phyloP scores from a whole-genome alignment of 1,140 invertebrate species.

The Ooceraea biroi region DNA sequence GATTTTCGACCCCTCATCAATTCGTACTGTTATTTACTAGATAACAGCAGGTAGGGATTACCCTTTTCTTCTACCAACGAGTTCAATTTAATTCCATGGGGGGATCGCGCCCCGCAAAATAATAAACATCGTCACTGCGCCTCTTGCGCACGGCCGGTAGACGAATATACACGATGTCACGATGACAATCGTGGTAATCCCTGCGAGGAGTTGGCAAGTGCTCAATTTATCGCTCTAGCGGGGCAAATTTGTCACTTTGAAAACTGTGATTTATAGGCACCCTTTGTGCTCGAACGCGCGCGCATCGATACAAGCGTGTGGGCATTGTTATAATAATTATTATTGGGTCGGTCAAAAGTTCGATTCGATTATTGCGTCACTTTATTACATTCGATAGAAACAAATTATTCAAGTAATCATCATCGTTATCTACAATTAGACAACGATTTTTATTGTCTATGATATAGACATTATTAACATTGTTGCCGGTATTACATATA shows the following conservation, averaged over 20 bases:
- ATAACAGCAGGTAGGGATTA: constrained; percentile 72
- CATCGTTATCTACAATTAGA: too few species aligned
- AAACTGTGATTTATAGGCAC: background rate
- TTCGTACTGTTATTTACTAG: constrained; percentile 18
- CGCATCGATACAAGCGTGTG: too few species aligned
- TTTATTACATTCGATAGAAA: too few species aligned
- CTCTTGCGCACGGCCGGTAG: background rate
- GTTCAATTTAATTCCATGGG: constrained; percentile 33
- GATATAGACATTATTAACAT: too few species aligned
- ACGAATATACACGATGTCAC: constrained; percentile 16
- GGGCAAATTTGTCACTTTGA: constrained; percentile 38
- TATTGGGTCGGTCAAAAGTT: too few species aligned
- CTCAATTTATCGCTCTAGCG: constrained; percentile 37
- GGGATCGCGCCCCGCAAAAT: constrained; percentile 55
- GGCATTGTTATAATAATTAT: constrained; percentile 11
- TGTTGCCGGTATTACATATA: too few species aligned
- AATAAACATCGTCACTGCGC: constrained; percentile 61
- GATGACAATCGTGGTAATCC: constrained; percentile 54
- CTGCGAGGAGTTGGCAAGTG: constrained; percentile 22
- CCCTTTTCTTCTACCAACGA: constrained; percentile 42
- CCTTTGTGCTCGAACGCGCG: background rate
- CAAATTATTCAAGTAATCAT: too few species aligned
- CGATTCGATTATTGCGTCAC: too few species aligned
- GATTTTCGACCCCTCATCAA: constrained; percentile 21
- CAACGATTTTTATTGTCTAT: too few species aligned